phyloP scores from a whole-genome alignment of 2,888 invertebrate genomes.

The Ochropleura leucogaster region DNA sequence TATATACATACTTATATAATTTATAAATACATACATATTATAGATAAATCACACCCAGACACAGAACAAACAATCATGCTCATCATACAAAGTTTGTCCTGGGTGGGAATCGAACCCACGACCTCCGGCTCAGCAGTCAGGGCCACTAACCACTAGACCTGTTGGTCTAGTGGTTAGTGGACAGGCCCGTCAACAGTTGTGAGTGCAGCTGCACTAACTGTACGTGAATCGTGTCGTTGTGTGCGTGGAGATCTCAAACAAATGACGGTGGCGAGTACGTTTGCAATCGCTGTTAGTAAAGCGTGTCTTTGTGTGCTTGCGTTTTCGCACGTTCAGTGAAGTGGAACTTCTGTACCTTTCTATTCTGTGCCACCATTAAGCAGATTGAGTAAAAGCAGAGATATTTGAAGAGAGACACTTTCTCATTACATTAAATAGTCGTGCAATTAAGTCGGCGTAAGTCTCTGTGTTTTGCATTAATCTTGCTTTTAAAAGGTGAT shows the following conservation, averaged over 20 bases:
- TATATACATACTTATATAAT: too few relatives aligned
- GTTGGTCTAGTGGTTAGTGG: too few relatives aligned
- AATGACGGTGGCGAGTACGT: too few relatives aligned
- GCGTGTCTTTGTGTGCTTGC: background rate
- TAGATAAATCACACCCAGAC: too few relatives aligned
- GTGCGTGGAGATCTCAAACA: too few relatives aligned
- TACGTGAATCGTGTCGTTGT: background rate
- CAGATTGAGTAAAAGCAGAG: conserved; percentile 41
- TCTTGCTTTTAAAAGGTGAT: conserved; percentile 4
- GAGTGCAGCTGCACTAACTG: background rate
- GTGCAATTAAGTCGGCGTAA: conserved; percentile 30
- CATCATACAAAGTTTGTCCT: too few relatives aligned
- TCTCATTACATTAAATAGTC: conserved; percentile 51
- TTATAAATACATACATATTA: too few relatives aligned
- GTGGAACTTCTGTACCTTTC: background rate
- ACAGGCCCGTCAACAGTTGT: too few relatives aligned
- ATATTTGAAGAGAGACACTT: conserved; percentile 18
- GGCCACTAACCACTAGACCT: too few relatives aligned
- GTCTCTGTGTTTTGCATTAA: conserved; percentile 33
- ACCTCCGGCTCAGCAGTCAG: too few relatives aligned
- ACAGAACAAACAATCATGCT: too few relatives aligned
- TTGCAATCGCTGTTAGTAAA: background rate
- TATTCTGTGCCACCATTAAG: conserved; percentile 22
- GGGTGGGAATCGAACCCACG: too few relatives aligned
- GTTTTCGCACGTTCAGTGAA: background rate